phyloP scores from a whole-genome alignment of 2,113 vertebrate genomes.

The Tautogolabrus adspersus region DNA sequence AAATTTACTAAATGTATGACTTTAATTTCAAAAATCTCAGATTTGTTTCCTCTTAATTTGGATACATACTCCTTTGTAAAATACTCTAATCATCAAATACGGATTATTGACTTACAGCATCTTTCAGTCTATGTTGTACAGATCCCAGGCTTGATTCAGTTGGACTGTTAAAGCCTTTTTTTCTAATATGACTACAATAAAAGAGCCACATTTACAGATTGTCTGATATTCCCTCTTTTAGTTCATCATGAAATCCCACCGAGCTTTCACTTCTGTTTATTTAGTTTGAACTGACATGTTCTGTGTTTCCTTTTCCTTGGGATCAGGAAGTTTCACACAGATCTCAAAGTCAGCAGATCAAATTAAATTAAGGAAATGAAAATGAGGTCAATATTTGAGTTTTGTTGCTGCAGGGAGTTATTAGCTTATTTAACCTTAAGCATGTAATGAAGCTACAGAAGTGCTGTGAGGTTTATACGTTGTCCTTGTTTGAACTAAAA shows the following conservation, averaged over 20 bases:
- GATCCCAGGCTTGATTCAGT: background rate
- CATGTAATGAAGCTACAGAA: background rate
- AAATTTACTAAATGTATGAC: too few relatives aligned
- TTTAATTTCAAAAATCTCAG: too few relatives aligned
- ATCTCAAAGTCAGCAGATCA: too few relatives aligned
- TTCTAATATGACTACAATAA: background rate
- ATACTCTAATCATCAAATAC: too few relatives aligned
- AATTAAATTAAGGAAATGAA: too few relatives aligned
- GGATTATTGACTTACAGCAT: too few relatives aligned
- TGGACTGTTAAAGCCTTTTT: background rate
- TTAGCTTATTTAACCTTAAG: background rate
- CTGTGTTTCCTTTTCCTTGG: background rate
- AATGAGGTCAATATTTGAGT: constrained; percentile 15
- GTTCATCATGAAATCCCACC: background rate
- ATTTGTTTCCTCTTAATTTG: too few relatives aligned
- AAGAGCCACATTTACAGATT: background rate
- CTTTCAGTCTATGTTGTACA: too few relatives aligned
- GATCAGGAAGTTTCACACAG: background rate
- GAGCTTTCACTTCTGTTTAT: background rate
- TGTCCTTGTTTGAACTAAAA: background rate
- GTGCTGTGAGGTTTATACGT: background rate
- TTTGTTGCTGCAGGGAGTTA: too few relatives aligned
- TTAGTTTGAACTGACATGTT: background rate
- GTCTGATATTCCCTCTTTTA: background rate
- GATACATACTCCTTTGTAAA: too few relatives aligned